A percentile compares a stretch with the other conserved stretches of the same genome.
These are phyloP conservation scores for Nanorana parkeri DNA, from an alignment of 2,113 vertebrate genomes.

Conservation along the genomic window DNA sequence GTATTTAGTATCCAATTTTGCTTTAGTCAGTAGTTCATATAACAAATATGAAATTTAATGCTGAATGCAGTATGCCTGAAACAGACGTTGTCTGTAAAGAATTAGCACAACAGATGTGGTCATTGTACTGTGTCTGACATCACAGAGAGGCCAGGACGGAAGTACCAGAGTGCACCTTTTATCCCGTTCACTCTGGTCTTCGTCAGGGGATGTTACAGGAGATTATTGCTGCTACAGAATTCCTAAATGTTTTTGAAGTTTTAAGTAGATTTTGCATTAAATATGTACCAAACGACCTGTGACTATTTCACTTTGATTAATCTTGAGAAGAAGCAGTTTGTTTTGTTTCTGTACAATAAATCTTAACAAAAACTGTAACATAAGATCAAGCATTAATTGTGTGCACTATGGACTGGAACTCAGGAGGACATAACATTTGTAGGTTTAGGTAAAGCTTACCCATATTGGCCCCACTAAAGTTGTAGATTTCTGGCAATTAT, in stretches of 20 bases:
- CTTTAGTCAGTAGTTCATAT: conserved; percentile 42
- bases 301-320: conserved; percentile 57
- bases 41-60: conserved; percentile 42
- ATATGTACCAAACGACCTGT: conserved; percentile 34
- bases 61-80: conserved; percentile 39
- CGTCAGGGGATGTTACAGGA: conserved; percentile 60
- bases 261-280: conserved; percentile 48
- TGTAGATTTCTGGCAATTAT: no score
- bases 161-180: conserved; percentile 74
- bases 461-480: no score
- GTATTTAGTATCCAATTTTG: conserved; percentile 38
- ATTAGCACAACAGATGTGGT: conserved; percentile 62
- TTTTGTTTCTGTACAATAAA: conserved; percentile 26
- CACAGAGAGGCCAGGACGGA: conserved; percentile 79
- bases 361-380: conserved; percentile 5
- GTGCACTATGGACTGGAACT: no score
- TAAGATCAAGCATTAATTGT: background rate
- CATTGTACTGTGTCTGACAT: conserved; percentile 65
- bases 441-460: no score
- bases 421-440: no score
- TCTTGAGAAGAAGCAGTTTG: background rate
- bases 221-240: conserved; percentile 55
- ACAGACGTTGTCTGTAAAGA: conserved; percentile 52
- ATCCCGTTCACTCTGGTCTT: conserved; percentile 61
- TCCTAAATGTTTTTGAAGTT: conserved; percentile 62